Evolutionary conservation across 2,113 vertebrate genomes (phyloP).

Genomic region (Ailuropoda melanoleuca): DNA sequence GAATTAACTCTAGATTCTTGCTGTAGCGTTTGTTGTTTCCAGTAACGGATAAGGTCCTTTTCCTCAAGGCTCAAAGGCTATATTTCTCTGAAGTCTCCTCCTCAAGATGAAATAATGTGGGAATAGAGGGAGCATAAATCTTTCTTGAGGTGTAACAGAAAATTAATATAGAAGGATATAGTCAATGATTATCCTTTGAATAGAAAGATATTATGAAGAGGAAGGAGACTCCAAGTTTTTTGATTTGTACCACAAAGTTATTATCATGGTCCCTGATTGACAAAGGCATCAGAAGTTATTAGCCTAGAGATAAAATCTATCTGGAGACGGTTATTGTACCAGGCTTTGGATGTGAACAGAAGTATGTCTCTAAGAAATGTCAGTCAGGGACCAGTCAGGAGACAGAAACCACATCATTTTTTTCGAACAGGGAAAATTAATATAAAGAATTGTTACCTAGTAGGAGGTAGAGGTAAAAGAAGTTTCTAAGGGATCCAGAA

Average conservation of each 20-base stretch:
- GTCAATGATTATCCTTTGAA: neutral
- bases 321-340: neutral
- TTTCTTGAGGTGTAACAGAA: neutral
- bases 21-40: neutral
- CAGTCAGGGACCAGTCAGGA: neutral
- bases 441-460: neutral
- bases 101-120: neutral
- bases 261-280: neutral
- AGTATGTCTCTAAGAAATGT: neutral
- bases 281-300: neutral
- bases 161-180: neutral
- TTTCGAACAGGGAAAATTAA: neutral
- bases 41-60: neutral
- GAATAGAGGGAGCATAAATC: neutral
- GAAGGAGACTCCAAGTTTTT: neutral
- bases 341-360: neutral
- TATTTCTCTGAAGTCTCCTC: neutral
- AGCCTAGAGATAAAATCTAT: neutral
- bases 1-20: neutral
- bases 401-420: neutral
- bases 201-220: neutral
- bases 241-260: neutral
- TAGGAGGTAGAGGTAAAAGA: neutral
- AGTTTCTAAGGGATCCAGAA: neutral
- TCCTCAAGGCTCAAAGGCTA: neutral